Evolutionary conservation across 2,888 invertebrate genomes (phyloP).

Genomic region (Cylloceria caligata): DNA sequence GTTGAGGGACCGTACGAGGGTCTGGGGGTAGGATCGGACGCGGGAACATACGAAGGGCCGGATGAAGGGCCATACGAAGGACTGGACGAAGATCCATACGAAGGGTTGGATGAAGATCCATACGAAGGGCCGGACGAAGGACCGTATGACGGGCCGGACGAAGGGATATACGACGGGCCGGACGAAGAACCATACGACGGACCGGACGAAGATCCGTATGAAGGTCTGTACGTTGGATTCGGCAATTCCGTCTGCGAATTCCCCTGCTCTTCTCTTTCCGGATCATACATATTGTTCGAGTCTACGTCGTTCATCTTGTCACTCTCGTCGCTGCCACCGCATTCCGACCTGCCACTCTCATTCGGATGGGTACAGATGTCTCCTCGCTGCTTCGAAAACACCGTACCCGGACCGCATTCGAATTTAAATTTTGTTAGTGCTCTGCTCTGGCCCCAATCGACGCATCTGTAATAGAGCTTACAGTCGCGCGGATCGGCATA

Average conservation of each 20-base stretch:
- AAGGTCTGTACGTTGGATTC: constrained; percentile 14
- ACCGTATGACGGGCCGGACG: neutral
- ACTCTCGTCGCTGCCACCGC: constrained; percentile 87
- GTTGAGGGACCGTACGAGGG: constrained; percentile 19
- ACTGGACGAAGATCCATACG: constrained; percentile 34
- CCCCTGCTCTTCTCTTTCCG: constrained; percentile 56
- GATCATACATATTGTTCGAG: constrained; percentile 61
- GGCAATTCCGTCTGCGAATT: constrained; percentile 60
- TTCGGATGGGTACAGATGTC: constrained; percentile 91
- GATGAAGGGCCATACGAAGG: constrained; percentile 8
- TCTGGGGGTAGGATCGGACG: constrained; percentile 10
- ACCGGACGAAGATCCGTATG: constrained; percentile 35
- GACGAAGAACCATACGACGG: constrained; percentile 16
- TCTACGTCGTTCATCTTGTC: constrained; percentile 75
- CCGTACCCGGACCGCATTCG: constrained; percentile 91
- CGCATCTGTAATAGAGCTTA: constrained; percentile 91
- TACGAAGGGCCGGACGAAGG: constrained; percentile 1
- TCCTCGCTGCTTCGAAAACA: constrained; percentile 86
- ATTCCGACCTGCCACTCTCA: constrained; percentile 89
- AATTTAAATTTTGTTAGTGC: constrained; percentile 88
- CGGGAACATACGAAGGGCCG: constrained; percentile 31
- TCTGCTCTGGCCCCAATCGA: constrained; percentile 86
- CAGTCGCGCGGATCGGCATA: constrained; percentile 91
- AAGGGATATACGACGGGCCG: constrained; percentile 15
- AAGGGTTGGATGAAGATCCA: constrained; percentile 3